phyloP scores from a whole-genome alignment of 2,113 vertebrate genomes.

The Microcebus jonahi region DNA sequence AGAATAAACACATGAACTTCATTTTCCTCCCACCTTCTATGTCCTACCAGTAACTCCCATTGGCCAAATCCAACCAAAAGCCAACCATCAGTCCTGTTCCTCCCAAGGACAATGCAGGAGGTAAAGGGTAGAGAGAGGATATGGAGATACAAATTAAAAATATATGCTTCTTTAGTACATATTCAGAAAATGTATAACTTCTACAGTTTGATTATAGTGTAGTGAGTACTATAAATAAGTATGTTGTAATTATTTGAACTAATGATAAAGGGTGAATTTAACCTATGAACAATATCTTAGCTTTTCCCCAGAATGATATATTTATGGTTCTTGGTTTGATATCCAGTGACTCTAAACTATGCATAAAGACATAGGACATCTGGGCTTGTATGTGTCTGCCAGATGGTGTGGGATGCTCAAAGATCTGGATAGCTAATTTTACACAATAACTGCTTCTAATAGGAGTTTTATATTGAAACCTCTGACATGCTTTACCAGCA shows the following conservation, averaged over 20 bases:
- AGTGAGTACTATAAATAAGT: not conserved
- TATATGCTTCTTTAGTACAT: too few species aligned
- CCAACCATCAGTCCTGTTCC: not conserved
- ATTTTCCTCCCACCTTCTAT: not conserved
- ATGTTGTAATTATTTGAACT: not conserved
- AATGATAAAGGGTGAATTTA: not conserved
- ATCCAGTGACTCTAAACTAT: conserved; percentile 22
- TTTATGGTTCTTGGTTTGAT: conserved; percentile 30
- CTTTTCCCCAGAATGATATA: not conserved
- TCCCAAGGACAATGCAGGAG: not conserved
- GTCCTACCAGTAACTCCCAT: not conserved
- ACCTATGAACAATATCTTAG: not conserved
- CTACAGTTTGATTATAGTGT: not conserved
- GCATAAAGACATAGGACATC: conserved; percentile 54
- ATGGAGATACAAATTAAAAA: not conserved
- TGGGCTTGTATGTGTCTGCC: conserved; percentile 26
- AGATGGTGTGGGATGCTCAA: conserved; percentile 50
- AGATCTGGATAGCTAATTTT: conserved; percentile 68
- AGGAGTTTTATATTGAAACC: conserved; percentile 67
- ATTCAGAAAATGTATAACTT: not conserved
- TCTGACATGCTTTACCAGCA: conserved; percentile 67
- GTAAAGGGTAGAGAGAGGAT: not conserved
- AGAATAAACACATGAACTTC: not conserved
- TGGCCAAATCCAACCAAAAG: not conserved
- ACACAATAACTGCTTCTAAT: conserved; percentile 64